A percentile compares a stretch with the other conserved stretches of the same genome.
Conservation (phyloP, 2,797 vertebrate genomes). For the Champsocephalus esox region DNA sequence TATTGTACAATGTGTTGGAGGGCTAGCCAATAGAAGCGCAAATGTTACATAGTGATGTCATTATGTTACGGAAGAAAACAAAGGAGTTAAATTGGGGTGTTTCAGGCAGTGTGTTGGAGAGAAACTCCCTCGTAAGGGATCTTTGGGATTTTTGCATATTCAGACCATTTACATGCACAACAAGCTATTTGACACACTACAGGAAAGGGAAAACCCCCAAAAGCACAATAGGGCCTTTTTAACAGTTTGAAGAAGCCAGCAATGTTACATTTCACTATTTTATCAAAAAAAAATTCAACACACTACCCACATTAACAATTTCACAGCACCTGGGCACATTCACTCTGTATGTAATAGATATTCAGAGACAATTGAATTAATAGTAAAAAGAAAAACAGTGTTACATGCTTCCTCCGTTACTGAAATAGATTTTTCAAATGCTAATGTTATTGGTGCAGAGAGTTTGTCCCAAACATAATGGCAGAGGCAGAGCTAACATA, state of each 20-base stretch:
- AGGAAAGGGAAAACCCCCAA: too few relatives aligned
- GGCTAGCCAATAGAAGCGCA: too few relatives aligned
- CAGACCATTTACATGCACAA: too few relatives aligned
- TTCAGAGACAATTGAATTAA: constrained; percentile 27
- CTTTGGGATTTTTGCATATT: too few relatives aligned
- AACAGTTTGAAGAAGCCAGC: constrained; percentile 23
- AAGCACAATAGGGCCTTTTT: not conserved
- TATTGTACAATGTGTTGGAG: too few relatives aligned
- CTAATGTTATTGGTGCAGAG: constrained; percentile 22
- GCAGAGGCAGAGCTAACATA: constrained; percentile 34
- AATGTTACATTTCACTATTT: not conserved
- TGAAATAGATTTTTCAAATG: constrained; percentile 45
- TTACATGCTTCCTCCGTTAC: constrained; percentile 9
- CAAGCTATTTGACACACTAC: too few relatives aligned
- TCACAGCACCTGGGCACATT: constrained; percentile 14
- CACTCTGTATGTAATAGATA: constrained; percentile 8
- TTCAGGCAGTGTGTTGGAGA: too few relatives aligned
- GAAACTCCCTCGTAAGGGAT: too few relatives aligned
- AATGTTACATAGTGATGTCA: too few relatives aligned
- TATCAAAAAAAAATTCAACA: not conserved
- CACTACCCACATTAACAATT: constrained; percentile 29
- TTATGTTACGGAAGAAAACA: too few relatives aligned
- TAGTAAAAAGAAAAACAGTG: not conserved
- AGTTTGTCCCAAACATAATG: constrained; percentile 21
- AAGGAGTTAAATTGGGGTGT: too few relatives aligned